Evolutionary conservation across 2,888 invertebrate species (phyloP), one percentile per base, ranked within the genome.

Genomic region (Eurytoma adleriae): DNA sequence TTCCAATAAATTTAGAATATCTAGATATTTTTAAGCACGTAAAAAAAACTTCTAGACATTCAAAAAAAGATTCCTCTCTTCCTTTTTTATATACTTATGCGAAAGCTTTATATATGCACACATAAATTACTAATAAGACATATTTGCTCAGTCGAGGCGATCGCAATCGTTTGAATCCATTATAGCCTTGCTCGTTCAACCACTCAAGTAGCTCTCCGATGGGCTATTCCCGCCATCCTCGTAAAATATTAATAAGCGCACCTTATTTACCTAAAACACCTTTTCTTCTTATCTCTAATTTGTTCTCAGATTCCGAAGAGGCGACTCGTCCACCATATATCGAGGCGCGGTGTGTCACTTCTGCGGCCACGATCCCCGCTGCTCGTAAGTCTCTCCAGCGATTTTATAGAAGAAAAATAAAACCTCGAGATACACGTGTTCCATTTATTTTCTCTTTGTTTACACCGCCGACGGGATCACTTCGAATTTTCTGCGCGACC

Each of bases 301-400:
- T 76, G 16, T 64, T 16, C 50, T 16, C 70, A 90, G 89, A 72
- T 87, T 87, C 79, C 83, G 83, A 50, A 86, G 85, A 77, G 91
- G 91, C 75, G 88, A 90, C 24, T 91, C 92, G 48, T 81, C 87
- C 24, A 85, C 85, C 18, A 86, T 89, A 30, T 91, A 91, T 83
- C 87, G 89, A 16, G 91, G 92, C 85, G 93, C 92, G 12, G 92
- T 94, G 83, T 92, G 94, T 0, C 93, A 93, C 87, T 94, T 94
- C 87, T 94, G 94, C 85, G 94, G 94, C 24, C 93, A 94, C 80
- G 91, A 93, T 85, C 86, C 90, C 27, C 89, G 92, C 80, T 94
- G 94, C 89, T 91, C 91, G 93, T 94, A 90, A 92, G 93, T 91
- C 85, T 69, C 50, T 50, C 30, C 27, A 3, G 62, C n/a, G 30